Base-by-base conservation (phyloP, 1,140 invertebrate species). In the Heliconius nattereri region DNA sequence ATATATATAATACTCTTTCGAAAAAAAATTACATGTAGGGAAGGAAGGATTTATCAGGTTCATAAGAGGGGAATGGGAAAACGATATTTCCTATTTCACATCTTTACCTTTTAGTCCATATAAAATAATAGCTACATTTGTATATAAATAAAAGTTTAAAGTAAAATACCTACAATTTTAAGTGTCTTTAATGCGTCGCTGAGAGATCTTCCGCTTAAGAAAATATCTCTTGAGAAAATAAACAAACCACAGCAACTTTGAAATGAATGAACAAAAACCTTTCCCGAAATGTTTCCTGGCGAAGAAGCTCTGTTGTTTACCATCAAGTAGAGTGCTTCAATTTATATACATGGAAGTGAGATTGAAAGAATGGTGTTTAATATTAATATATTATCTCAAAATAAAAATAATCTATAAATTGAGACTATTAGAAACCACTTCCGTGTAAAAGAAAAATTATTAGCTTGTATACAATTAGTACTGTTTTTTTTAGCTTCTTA, bases 161-260 rank as follows among this genome's bases (percentile, higher is more conserved):
- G 16, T 7, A 52, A n/a, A 52, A 19, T 52, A 52, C 19, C 1
- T 66, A 29, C 11, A 29, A 29, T 66, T 66, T 29, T 29, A 66
- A 29, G 26, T 8, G 13, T 35, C 40, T 75, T 74, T 73, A 78
- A 78, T 78, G 54, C 60, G 54, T 32, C 32, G 37, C 72, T 57
- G 23, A 26, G 60, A 73, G 45, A 79, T 71, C 26, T 20, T 40
- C 57, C n/a, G 72, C 57, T 79, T 79, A 71, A 79, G 73, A 74
- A n/a, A 74, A 75, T 74, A 74, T 79, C 73, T 78, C 37, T 40
- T 57, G 26, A 32, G 54, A 79, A 79, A 75, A 78, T 75, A 79
- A 79, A 79, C 72, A 45, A 73, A 32, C 37, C 60, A 73, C 45
- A 32, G 20, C 54, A 74, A 35, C 57, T 70, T 74, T 79, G 78